Evolutionary conservation across 2,113 vertebrate genomes (phyloP), one percentile per base, ranked within the genome.

Genomic region (Percopsis transmontana): DNA sequence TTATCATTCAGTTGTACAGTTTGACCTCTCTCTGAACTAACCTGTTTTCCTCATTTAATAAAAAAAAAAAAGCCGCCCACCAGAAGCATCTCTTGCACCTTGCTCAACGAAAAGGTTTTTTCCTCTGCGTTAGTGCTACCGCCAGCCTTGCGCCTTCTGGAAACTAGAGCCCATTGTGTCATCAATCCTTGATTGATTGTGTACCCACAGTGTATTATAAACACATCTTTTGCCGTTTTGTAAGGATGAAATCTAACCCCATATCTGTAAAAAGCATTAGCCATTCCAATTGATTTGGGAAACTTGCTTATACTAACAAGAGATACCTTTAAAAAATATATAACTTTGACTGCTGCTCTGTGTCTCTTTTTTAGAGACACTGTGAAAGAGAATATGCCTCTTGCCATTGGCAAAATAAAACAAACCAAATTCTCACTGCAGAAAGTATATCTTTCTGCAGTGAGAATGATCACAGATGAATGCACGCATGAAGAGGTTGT

Each of bases 381-480:
- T 55, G 62, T 62, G 61, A 19, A 70, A 44, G 42, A 66, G 51
- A 62, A 71, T 76, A 76, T 50, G 55, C 47, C 47, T 64, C 23
- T 66, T 54, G 65, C 78, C 69, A 1, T 2, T 42, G 66, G 74
- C 76, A 70, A 65, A 58, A 57, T 45, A 70, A 76, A 81, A 77
- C 74, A 74, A 44, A 44, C 42, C 42, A 44, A 3, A 68, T 66
- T 67, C 69, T n/a, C n/a, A n/a, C n/a, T n/a, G n/a, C n/a, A n/a
- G n/a, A n/a, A 24, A 62, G 54, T 68, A 65, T 41, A 38, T n/a
- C 58, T 72, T 60, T 70, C 1, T 20, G 63, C 58, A 78, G 75
- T 70, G 58, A 48, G 5, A 79, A 72, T 80, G 74, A 70, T 62
- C 75, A 79, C 70, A 84, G 81, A 87, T 79, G 77, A 72, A 77